Percentiles rank a stretch among this genome's conserved stretches.
Evolutionary conservation across 2,888 invertebrate species (phyloP).

Genomic region (Aporophyla nigra): DNA sequence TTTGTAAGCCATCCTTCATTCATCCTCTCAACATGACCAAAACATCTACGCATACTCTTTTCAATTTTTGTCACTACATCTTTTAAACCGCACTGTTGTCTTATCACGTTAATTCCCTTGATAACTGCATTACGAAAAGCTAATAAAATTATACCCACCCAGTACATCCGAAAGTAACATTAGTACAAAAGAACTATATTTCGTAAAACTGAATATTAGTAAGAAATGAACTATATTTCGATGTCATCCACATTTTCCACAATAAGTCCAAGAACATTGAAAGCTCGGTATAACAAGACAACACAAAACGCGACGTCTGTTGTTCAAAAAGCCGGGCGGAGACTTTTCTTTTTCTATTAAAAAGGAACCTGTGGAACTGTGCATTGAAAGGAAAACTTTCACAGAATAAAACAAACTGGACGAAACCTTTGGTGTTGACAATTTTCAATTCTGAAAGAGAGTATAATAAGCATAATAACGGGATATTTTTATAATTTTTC

Average conservation of each 20-base stretch:
- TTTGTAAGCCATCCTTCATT: too few relatives aligned
- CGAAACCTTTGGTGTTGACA: background rate
- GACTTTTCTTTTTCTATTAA: background rate
- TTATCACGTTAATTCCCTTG: too few relatives aligned
- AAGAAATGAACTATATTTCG: background rate
- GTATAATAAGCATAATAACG: background rate
- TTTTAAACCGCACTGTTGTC: too few relatives aligned
- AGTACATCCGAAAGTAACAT: background rate
- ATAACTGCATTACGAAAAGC: background rate
- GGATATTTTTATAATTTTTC: background rate
- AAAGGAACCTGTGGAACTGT: slow-evolving; percentile 1
- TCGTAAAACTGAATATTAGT: too few relatives aligned
- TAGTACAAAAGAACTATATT: background rate
- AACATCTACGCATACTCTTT: too few relatives aligned
- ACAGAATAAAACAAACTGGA: background rate
- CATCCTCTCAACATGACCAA: too few relatives aligned
- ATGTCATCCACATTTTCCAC: background rate
- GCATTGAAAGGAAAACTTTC: background rate
- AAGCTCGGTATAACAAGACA: slow-evolving; percentile 23
- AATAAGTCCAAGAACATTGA: background rate
- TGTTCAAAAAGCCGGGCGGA: background rate
- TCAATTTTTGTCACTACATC: too few relatives aligned
- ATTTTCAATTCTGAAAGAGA: background rate
- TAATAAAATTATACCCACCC: background rate
- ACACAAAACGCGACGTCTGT: slow-evolving; percentile 6